A percentile compares a stretch with the other conserved stretches of the same genome.
These are phyloP conservation scores for Eurypyga helias DNA, from an alignment of 2,113 vertebrate species.

Conservation along the genomic window DNA sequence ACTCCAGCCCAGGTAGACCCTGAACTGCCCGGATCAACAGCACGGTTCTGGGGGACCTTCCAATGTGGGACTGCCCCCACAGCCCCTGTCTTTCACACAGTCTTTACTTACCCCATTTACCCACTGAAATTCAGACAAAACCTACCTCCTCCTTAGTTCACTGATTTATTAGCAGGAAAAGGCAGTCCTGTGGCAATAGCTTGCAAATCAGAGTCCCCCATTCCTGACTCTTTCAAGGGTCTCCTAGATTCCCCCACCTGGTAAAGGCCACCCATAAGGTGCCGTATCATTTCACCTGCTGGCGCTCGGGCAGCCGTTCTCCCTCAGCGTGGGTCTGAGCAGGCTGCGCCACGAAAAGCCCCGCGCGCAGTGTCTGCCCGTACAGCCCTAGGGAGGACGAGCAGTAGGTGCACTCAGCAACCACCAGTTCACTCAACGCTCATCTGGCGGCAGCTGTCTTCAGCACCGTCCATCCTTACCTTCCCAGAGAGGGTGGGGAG, in stretches of 20 bases:
- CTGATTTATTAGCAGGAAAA: not conserved
- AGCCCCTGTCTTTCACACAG: not conserved
- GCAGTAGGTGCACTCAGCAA: not conserved
- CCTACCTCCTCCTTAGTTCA: not conserved
- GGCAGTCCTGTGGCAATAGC: not conserved
- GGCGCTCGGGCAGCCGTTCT: not conserved
- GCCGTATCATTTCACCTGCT: not conserved
- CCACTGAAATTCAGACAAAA: not conserved
- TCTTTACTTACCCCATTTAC: not conserved
- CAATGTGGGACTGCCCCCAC: accelerated
- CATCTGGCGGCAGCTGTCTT: not conserved
- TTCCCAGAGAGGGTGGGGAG: too few species aligned
- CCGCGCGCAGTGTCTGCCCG: not conserved
- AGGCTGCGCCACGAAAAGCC: not conserved
- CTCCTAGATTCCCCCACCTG: not conserved
- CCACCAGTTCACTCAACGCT: not conserved
- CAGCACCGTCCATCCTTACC: not conserved
- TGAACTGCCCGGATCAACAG: not conserved
- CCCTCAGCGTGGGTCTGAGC: not conserved
- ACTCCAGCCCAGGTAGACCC: not conserved
- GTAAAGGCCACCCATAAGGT: not conserved
- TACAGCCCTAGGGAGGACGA: not conserved
- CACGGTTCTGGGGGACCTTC: not conserved
- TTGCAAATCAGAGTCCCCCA: not conserved
- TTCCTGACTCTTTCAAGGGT: not conserved